Conservation (phyloP, 2,888 invertebrate genomes). For the Dryomyza anilis region DNA sequence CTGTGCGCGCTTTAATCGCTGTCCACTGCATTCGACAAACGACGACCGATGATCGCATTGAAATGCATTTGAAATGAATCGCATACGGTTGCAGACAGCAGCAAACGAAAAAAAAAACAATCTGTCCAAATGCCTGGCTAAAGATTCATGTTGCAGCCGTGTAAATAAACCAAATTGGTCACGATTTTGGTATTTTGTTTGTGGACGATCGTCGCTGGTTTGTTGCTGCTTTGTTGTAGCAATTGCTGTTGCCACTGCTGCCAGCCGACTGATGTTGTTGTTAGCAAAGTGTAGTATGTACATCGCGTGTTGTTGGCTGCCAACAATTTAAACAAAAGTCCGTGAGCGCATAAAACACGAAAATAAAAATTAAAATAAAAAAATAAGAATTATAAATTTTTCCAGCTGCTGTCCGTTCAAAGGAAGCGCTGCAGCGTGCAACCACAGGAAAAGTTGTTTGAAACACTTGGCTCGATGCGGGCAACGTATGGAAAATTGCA, state of each 20-base stretch:
- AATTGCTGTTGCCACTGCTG: slow-evolving; percentile 12
- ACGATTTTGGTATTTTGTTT: slow-evolving; percentile 57
- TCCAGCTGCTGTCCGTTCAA: neutral
- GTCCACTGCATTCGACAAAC: slow-evolving; percentile 30
- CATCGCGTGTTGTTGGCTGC: slow-evolving; percentile 14
- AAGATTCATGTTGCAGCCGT: slow-evolving; percentile 58
- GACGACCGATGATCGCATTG: neutral
- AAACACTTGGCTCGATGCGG: too few relatives aligned
- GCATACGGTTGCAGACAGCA: neutral
- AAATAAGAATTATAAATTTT: too few relatives aligned
- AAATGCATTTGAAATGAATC: too few relatives aligned
- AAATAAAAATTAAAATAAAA: too few relatives aligned
- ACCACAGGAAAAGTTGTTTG: neutral
- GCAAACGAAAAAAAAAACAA: slow-evolving; percentile 11
- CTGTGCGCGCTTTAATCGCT: slow-evolving; percentile 16
- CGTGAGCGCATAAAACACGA: neutral
- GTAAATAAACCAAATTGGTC: slow-evolving; percentile 62
- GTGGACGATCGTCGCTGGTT: slow-evolving; percentile 38
- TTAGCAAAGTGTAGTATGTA: neutral
- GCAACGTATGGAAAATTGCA: too few relatives aligned
- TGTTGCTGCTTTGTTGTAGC: slow-evolving; percentile 29
- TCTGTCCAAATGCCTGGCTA: slow-evolving; percentile 37
- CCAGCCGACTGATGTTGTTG: slow-evolving; percentile 1
- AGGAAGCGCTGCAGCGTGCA: neutral
- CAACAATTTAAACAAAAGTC: neutral